phyloP scores from a whole-genome alignment of 1,140 invertebrate genomes.

The Diorhabda elongata region DNA sequence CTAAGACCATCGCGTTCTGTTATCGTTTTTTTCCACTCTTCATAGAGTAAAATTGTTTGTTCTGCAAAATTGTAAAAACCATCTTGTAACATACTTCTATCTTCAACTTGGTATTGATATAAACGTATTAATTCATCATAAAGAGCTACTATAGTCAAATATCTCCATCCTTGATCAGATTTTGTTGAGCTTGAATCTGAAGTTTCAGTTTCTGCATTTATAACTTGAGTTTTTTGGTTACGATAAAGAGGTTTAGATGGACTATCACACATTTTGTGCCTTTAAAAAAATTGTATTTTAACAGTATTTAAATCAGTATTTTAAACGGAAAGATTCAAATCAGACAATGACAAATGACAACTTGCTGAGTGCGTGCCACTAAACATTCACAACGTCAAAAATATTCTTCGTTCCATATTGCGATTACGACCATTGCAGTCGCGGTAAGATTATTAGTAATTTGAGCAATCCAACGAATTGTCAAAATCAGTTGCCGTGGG shows the following conservation, averaged over 20 bases:
- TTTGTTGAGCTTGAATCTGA: conserved; percentile 17
- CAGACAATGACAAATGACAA: background rate
- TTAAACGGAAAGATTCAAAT: background rate
- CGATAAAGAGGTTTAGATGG: conserved; percentile 31
- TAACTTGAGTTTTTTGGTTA: conserved; percentile 17
- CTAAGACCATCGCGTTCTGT: conserved; percentile 35
- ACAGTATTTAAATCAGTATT: background rate
- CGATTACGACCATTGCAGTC: too few species aligned
- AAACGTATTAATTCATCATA: conserved; percentile 40
- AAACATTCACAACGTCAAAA: too few species aligned
- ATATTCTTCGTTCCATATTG: too few species aligned
- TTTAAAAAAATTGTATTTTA: background rate
- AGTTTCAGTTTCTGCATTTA: conserved; percentile 35
- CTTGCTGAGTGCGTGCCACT: too few species aligned
- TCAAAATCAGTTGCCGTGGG: too few species aligned
- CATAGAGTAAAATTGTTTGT: conserved; percentile 28
- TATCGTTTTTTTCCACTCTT: conserved; percentile 27
- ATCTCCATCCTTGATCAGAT: too few species aligned
- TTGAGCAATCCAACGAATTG: too few species aligned
- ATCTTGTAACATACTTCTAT: conserved; percentile 27
- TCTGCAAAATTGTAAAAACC: conserved; percentile 34
- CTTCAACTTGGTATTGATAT: conserved; percentile 24
- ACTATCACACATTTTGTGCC: conserved; percentile 28
- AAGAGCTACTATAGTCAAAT: conserved; percentile 37
- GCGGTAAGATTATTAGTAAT: too few species aligned